Conservation (phyloP, 2,113 vertebrate genomes). For the Arothron firmamentum region DNA sequence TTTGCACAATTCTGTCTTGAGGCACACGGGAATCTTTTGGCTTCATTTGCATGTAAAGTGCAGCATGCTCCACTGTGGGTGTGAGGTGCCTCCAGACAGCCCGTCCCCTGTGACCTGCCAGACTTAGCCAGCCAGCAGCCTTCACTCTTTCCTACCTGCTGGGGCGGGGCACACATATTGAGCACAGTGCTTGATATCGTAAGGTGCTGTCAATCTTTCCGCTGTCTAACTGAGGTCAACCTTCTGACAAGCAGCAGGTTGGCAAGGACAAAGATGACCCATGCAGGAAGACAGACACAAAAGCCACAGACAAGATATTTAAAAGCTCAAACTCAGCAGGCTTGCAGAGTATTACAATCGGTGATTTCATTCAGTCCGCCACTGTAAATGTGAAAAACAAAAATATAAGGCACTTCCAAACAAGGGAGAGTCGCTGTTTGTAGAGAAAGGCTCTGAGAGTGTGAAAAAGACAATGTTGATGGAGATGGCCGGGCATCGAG, state of each 20-base stretch:
- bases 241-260: constrained; percentile 61
- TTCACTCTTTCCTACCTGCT: constrained; percentile 64
- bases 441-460: constrained; percentile 38
- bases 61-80: constrained; percentile 49
- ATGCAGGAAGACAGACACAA: constrained; percentile 48
- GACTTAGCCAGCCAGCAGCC: constrained; percentile 61
- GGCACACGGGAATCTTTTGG: constrained; percentile 62
- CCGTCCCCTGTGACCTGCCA: constrained; percentile 61
- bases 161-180: constrained; percentile 55
- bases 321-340: constrained; percentile 30
- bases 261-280: constrained; percentile 65
- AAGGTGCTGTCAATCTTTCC: constrained; percentile 69
- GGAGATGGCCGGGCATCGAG: constrained; percentile 50
- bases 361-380: constrained; percentile 22
- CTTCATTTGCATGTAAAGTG: constrained; percentile 77
- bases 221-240: constrained; percentile 56
- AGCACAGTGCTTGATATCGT: constrained; percentile 64
- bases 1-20: constrained; percentile 55
- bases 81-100: constrained; percentile 62
- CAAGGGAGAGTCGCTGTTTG: constrained; percentile 19
- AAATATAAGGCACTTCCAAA: constrained; percentile 45
- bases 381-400: constrained; percentile 43
- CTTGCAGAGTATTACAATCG: constrained; percentile 21
- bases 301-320: constrained; percentile 42
- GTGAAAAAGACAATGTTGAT: constrained; percentile 57